These are phyloP conservation scores for Rhabdornis inornatus DNA, from an alignment of 2,113 vertebrate species.

Conservation along the genomic window DNA sequence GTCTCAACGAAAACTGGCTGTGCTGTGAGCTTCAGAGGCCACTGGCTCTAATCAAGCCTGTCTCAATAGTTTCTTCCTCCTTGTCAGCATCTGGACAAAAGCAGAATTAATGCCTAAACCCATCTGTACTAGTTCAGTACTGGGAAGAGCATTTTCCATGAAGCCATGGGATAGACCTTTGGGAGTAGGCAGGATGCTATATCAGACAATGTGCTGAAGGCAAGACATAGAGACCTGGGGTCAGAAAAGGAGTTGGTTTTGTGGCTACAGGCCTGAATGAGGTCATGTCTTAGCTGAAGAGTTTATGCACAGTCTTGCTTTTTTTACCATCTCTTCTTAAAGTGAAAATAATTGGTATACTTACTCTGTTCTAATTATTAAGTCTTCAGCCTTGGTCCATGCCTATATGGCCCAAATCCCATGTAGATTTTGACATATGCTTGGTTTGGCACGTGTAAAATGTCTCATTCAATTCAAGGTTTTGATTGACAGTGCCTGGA, in stretches of 20 bases:
- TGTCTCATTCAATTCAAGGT: neutral
- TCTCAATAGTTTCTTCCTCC: conserved; percentile 11
- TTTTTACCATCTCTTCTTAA: neutral
- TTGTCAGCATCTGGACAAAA: conserved; percentile 51
- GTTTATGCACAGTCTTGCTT: neutral
- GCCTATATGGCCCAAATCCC: neutral
- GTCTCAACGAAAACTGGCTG: neutral
- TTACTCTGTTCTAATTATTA: neutral
- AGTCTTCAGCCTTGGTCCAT: neutral
- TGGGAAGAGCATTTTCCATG: conserved; percentile 15
- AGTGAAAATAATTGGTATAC: neutral
- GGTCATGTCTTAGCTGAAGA: conserved; percentile 1
- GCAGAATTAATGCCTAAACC: conserved; percentile 4
- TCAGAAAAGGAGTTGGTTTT: conserved; percentile 27
- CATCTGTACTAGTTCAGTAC: conserved; percentile 15
- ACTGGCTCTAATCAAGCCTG: conserved; percentile 13
- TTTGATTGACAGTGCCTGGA: neutral
- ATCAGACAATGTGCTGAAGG: neutral
- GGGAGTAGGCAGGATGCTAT: conserved; percentile 17
- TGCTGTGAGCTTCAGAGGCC: neutral
- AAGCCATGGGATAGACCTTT: conserved; percentile 1
- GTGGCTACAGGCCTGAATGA: conserved; percentile 25
- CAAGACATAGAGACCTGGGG: neutral
- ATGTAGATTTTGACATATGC: neutral
- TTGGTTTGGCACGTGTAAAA: neutral